Conservation (phyloP, 2,113 vertebrate species). For the Meleagris gallopavo region DNA sequence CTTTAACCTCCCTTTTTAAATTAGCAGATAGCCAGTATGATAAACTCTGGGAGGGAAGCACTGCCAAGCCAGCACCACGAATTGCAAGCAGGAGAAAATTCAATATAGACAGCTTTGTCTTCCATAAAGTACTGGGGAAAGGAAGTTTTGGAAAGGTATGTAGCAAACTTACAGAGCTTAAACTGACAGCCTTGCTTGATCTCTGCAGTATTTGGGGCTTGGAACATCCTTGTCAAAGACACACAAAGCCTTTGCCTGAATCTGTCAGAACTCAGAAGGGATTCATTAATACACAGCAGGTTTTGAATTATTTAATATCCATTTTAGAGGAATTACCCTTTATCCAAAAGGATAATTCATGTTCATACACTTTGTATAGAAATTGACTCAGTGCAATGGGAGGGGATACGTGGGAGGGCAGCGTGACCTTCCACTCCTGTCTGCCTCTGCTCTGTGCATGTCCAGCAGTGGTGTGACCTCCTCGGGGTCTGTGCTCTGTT, state of each 20-base stretch:
- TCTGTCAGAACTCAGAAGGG: neutral
- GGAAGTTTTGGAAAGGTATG: constrained; percentile 98
- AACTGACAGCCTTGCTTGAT: neutral
- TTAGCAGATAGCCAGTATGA: constrained; percentile 82
- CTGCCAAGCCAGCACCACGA: constrained; percentile 61
- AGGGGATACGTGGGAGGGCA: neutral
- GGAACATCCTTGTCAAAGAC: neutral
- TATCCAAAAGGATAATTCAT: neutral
- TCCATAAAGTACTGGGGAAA: constrained; percentile 97
- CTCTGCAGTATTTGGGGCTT: neutral
- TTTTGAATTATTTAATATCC: fast-evolving
- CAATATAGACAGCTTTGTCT: constrained; percentile 87
- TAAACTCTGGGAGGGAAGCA: constrained; percentile 87
- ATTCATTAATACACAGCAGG: neutral
- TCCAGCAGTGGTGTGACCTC: neutral
- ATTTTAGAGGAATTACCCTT: neutral
- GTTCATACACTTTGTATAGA: fast-evolving
- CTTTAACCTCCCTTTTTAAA: neutral
- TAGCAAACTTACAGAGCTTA: neutral
- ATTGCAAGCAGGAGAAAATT: constrained; percentile 78
- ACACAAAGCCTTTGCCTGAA: neutral
- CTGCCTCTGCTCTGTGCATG: neutral
- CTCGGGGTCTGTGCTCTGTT: neutral
- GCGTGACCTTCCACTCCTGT: neutral
- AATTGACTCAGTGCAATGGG: fast-evolving